Conservation (phyloP, 1,140 invertebrate genomes). For the Drosophila bocqueti region DNA sequence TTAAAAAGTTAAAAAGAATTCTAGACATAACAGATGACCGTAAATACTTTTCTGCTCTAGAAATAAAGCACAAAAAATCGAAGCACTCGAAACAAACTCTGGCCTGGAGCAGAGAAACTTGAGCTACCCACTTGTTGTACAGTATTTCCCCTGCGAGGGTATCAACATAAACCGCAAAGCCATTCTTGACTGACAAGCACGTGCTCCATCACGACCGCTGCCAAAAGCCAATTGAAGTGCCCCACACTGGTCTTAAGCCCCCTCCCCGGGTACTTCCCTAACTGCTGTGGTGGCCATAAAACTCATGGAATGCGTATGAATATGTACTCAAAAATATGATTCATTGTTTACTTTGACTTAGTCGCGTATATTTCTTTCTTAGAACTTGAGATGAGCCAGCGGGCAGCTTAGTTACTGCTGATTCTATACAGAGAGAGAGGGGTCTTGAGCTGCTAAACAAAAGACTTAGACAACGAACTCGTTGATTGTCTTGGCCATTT, state of each 20-base stretch:
- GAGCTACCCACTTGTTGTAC: conserved; percentile 18
- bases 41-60: conserved; percentile 11
- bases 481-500: conserved; percentile 56
- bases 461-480: conserved; percentile 77
- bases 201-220: conserved; percentile 49
- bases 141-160: conserved; percentile 28
- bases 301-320: conserved; percentile 25
- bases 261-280: not conserved
- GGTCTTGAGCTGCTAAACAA: conserved; percentile 44
- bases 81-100: conserved; percentile 10
- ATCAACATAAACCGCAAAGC: conserved; percentile 49
- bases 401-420: not conserved
- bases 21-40: conserved; percentile 1
- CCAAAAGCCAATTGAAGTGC: conserved; percentile 56
- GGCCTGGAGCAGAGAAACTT: conserved; percentile 31
- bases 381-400: conserved; percentile 47
- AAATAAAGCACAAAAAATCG: conserved; percentile 9
- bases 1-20: not conserved
- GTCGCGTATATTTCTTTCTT: conserved; percentile 45
- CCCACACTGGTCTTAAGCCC: conserved; percentile 17
- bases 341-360: conserved; percentile 46
- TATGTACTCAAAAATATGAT: conserved; percentile 58
- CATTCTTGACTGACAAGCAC: conserved; percentile 60
- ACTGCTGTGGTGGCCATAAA: conserved; percentile 28
- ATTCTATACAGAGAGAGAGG: not conserved